Evolutionary conservation across 2,888 invertebrate species (phyloP).

Genomic region (Amiota mariae): DNA sequence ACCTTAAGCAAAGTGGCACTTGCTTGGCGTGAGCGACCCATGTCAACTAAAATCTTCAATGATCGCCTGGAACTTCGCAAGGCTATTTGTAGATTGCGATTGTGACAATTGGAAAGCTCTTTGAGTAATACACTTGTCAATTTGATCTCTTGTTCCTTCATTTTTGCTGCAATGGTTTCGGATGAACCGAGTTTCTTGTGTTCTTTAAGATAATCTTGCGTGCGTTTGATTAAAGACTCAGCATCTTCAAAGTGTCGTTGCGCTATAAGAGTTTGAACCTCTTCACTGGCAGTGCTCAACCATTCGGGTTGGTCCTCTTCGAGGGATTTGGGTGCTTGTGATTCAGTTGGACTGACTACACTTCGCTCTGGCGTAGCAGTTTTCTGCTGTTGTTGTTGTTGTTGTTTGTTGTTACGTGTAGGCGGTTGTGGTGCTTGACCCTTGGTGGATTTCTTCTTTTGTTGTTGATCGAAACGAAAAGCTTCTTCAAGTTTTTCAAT

Average conservation of each 20-base stretch:
- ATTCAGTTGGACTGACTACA: slow-evolving; percentile 51
- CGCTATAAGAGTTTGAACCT: slow-evolving; percentile 94
- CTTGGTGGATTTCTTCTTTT: slow-evolving; percentile 68
- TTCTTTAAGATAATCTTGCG: slow-evolving; percentile 75
- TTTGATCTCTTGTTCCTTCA: slow-evolving; percentile 82
- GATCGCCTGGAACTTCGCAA: slow-evolving; percentile 88
- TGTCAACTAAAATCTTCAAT: slow-evolving; percentile 81
- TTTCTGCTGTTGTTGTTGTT: slow-evolving; percentile 27
- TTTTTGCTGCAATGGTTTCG: slow-evolving; percentile 72
- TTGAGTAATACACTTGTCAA: slow-evolving; percentile 91
- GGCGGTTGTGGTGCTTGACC: slow-evolving; percentile 74
- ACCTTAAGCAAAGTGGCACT: slow-evolving; percentile 71
- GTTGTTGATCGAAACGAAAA: slow-evolving; percentile 82
- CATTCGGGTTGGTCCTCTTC: slow-evolving; percentile 81
- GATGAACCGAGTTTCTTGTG: slow-evolving; percentile 63
- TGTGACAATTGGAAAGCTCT: slow-evolving; percentile 91
- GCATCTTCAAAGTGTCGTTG: slow-evolving; percentile 97
- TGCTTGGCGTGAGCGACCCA: slow-evolving; percentile 73
- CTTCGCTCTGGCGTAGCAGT: slow-evolving; percentile 48
- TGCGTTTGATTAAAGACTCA: slow-evolving; percentile 84
- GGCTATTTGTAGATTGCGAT: slow-evolving; percentile 92
- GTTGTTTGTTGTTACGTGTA: slow-evolving; percentile 50
- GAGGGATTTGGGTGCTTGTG: slow-evolving; percentile 49
- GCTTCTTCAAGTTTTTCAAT: slow-evolving; percentile 92
- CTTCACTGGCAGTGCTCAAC: slow-evolving; percentile 92